Base-by-base conservation (phyloP, 2,113 vertebrate species). In the Psophia crepitans region DNA sequence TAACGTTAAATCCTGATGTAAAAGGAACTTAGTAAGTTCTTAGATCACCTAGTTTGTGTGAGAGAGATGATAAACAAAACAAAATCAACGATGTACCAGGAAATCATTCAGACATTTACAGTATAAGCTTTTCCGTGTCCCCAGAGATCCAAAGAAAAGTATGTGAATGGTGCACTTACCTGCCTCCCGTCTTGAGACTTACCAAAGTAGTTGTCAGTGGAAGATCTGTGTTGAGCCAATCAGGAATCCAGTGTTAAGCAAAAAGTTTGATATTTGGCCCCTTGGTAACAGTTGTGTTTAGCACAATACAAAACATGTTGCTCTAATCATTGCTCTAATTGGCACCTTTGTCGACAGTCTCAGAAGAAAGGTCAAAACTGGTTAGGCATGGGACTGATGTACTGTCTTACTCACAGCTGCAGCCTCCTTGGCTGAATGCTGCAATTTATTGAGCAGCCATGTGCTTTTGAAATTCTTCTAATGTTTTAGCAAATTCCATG, bases 301-400 rank as follows among this genome's bases (percentile, higher is more conserved):
- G 60, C 71, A 88, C 75, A 95, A 88, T 7, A 64, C 53, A 69
- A 80, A 94, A 92, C 51, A 54, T 46, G 71, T 91, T 93, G 33
- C 93, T 95, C 48, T 91, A 85, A 90, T 95, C 63, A 70, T 77
- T 90, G 78, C 61, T 93, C 66, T 96, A 94, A 97, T 95, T 96
- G 89, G 61, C 78, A 93, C 82, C 78, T 91, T 94, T 86, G 87
- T 77, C 93, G 93, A 87, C 81, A 93, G 79, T 58, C 82, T 95
- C 76, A 75, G 65, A 88, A 94, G 64, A 91, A 94, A 84, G 95
- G 90, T 96, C 90, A 88, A 39, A 75, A 66, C 1, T 84, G 49
- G 54, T 79, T 90, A 77, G 79, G 79, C 71, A 27, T 51, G 43
- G 68, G 75, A 86, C 70, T 69, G 54, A 88, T 69, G 61, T 51